phyloP scores from a whole-genome alignment of 2,113 vertebrate genomes.

The Dissostichus mawsoni region DNA sequence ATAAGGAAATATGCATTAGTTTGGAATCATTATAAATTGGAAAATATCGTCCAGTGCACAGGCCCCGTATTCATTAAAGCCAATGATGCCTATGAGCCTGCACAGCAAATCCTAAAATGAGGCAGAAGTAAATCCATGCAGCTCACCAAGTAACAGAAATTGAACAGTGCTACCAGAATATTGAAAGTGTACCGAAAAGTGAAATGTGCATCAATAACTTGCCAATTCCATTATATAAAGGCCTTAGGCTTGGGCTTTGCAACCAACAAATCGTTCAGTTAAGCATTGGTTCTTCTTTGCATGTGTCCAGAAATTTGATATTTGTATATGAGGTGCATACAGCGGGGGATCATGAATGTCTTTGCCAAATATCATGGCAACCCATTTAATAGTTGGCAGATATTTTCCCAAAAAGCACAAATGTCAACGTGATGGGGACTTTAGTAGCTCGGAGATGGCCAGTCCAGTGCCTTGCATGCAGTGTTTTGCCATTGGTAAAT shows the following conservation, averaged over 20 bases:
- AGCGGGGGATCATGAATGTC: neutral
- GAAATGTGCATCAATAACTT: conserved; percentile 49
- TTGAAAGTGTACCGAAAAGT: conserved; percentile 51
- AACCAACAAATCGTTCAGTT: neutral
- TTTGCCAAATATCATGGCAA: neutral
- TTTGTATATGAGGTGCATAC: neutral
- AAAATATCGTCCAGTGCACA: conserved; percentile 9
- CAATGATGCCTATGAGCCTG: conserved; percentile 46
- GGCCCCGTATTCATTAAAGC: conserved; percentile 51
- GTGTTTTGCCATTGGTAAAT: neutral
- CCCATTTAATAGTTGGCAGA: neutral
- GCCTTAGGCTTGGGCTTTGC: neutral
- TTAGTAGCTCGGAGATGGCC: too few species aligned
- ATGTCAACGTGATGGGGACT: neutral
- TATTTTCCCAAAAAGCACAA: neutral
- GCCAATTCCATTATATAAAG: conserved; percentile 25
- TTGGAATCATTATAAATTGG: conserved; percentile 53
- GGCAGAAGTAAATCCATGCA: conserved; percentile 42
- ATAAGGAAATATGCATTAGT: conserved; percentile 41
- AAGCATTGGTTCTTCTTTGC: neutral
- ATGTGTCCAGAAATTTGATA: conserved; percentile 1
- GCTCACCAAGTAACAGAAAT: conserved; percentile 34
- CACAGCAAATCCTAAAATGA: conserved; percentile 49
- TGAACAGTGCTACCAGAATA: conserved; percentile 38
- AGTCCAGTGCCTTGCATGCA: neutral